These are phyloP conservation scores for Novumbra hubbsi DNA, from an alignment of 2,797 vertebrate species.

Conservation along the genomic window DNA sequence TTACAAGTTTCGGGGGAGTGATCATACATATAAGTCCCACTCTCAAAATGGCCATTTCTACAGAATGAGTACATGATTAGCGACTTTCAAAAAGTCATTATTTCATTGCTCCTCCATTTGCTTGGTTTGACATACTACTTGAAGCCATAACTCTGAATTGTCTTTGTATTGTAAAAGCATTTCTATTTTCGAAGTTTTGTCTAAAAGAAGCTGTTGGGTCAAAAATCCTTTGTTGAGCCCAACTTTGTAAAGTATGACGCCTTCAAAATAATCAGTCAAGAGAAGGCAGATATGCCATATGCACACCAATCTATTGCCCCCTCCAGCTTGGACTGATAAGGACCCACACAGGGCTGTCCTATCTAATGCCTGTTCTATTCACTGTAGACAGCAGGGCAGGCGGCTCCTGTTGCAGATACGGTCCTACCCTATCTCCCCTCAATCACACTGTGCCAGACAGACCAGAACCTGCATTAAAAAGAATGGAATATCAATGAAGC, in stretches of 20 bases:
- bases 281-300: conserved; percentile 40
- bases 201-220: too few species aligned
- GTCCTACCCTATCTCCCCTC: conserved; percentile 57
- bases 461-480: conserved; percentile 62
- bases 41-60: too few species aligned
- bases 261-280: conserved; percentile 33
- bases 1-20: too few species aligned
- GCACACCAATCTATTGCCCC: conserved; percentile 51
- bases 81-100: too few species aligned
- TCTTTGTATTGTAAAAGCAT: too few species aligned
- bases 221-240: too few species aligned
- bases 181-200: too few species aligned
- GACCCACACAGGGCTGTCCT: conserved; percentile 48
- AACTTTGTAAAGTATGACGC: conserved; percentile 1
- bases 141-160: too few species aligned
- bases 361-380: conserved; percentile 60
- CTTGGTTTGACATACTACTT: too few species aligned
- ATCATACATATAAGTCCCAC: too few species aligned
- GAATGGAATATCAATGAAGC: conserved; percentile 56
- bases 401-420: conserved; percentile 58
- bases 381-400: conserved; percentile 59
- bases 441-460: conserved; percentile 44
- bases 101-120: too few species aligned
- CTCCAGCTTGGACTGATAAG: conserved; percentile 58
- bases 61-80: too few species aligned